Percentiles rank a stretch among this genome's conserved stretches.
These are phyloP conservation scores for Hydropsyche tenuis DNA, from an alignment of 1,140 invertebrate genomes.

Conservation along the genomic window DNA sequence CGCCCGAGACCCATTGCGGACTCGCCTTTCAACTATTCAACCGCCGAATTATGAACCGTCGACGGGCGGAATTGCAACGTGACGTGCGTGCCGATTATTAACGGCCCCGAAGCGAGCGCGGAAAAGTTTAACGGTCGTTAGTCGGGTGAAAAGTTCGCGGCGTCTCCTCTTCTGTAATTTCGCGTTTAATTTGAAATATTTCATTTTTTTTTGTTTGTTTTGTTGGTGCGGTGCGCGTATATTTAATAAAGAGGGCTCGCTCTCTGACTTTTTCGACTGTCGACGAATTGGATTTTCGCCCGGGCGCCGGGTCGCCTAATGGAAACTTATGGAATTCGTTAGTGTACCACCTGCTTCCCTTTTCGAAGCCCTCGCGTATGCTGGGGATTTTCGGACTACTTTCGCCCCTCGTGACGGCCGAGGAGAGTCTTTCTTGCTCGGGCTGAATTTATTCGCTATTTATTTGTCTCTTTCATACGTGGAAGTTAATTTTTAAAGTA, in stretches of 20 bases:
- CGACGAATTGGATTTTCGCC: no score
- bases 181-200: conserved; percentile 34
- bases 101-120: neutral
- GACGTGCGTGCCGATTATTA: neutral
- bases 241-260: conserved; percentile 2
- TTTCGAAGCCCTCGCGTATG: conserved; percentile 4
- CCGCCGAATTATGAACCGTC: neutral
- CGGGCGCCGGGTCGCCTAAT: conserved; percentile 33
- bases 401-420: neutral
- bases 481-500: no score
- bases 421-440: no score
- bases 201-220: conserved; percentile 24
- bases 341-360: conserved; percentile 36
- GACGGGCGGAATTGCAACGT: no score
- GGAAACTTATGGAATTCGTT: conserved; percentile 45
- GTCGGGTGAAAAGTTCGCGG: no score
- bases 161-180: no score
- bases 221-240: no score
- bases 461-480: no score
- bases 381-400: conserved; percentile 1
- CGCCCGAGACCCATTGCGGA: conserved; percentile 13
- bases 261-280: conserved; percentile 34
- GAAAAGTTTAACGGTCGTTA: no score
- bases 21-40: conserved; percentile 19
- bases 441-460: no score